Conservation (phyloP, 2,888 invertebrate genomes). For the Trimorus sp. region DNA sequence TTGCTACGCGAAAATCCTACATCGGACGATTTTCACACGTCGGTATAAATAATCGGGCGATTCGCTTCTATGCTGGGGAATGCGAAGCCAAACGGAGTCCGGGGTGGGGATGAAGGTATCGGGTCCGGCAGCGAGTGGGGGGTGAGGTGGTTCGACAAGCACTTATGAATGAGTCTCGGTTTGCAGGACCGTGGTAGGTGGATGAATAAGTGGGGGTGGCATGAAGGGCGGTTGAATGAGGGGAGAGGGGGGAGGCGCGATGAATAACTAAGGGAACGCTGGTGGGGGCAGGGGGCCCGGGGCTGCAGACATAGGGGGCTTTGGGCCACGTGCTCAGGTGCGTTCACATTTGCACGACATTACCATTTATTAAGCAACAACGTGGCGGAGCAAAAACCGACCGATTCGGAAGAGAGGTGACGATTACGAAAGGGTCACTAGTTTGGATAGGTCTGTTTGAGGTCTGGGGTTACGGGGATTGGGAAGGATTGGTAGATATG, state of each 20-base stretch:
- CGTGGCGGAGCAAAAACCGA: not conserved
- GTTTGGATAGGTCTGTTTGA: too few species aligned
- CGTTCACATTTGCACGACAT: too few species aligned
- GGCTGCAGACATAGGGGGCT: constrained; percentile 54
- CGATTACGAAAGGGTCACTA: too few species aligned
- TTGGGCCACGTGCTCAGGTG: constrained; percentile 73
- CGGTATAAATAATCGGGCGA: constrained; percentile 19
- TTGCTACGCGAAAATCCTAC: too few species aligned
- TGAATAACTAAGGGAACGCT: constrained; percentile 60
- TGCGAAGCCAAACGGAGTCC: constrained; percentile 6
- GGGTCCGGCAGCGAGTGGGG: constrained; percentile 43
- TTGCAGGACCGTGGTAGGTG: constrained; percentile 66
- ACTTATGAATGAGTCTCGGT: constrained; percentile 79
- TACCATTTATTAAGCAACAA: too few species aligned
- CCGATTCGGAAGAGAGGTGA: too few species aligned
- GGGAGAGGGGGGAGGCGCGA: constrained; percentile 59
- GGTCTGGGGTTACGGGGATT: too few species aligned
- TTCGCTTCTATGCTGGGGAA: constrained; percentile 21
- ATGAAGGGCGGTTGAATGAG: constrained; percentile 65
- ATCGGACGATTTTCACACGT: too few species aligned
- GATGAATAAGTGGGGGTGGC: constrained; percentile 68
- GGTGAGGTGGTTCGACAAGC: constrained; percentile 67
- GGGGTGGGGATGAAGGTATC: constrained; percentile 65
- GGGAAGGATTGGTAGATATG: not conserved
- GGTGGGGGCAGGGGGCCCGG: constrained; percentile 69